These are phyloP conservation scores for Campoletis sonorensis DNA, from an alignment of 1,140 invertebrate genomes.

Conservation along the genomic window DNA sequence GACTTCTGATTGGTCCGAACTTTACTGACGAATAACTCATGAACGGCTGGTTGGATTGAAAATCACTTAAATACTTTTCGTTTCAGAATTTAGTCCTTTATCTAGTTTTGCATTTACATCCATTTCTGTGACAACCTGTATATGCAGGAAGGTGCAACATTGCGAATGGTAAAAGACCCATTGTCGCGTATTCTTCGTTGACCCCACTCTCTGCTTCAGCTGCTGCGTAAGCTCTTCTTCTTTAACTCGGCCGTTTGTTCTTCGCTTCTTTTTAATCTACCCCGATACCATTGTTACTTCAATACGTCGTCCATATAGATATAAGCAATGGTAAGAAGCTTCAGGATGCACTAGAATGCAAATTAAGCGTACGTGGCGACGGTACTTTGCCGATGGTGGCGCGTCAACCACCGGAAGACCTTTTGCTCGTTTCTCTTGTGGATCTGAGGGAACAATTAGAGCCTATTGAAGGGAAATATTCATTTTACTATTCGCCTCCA, in stretches of 20 bases:
- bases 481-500: background rate
- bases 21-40: no score
- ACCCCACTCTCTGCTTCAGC: background rate
- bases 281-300: conserved; percentile 63
- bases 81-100: no score
- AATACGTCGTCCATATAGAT: background rate
- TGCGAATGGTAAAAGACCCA: conserved; percentile 1
- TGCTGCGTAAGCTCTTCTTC: background rate
- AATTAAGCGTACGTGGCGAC: conserved; percentile 57
- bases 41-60: no score
- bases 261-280: background rate
- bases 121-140: no score
- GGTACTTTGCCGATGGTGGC: conserved; percentile 49
- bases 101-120: no score
- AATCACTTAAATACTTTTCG: no score
- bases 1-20: no score
- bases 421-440: conserved; percentile 44
- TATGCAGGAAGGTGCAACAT: background rate
- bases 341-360: conserved; percentile 51
- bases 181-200: background rate
- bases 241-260: conserved; percentile 35
- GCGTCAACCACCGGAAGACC: conserved; percentile 54
- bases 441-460: conserved; percentile 4
- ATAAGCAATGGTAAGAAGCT: background rate
- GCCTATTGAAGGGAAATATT: background rate